Percentiles rank a stretch among this genome's conserved stretches.
phyloP scores from a whole-genome alignment of 1,140 invertebrate species.

The Orussus abietinus region DNA sequence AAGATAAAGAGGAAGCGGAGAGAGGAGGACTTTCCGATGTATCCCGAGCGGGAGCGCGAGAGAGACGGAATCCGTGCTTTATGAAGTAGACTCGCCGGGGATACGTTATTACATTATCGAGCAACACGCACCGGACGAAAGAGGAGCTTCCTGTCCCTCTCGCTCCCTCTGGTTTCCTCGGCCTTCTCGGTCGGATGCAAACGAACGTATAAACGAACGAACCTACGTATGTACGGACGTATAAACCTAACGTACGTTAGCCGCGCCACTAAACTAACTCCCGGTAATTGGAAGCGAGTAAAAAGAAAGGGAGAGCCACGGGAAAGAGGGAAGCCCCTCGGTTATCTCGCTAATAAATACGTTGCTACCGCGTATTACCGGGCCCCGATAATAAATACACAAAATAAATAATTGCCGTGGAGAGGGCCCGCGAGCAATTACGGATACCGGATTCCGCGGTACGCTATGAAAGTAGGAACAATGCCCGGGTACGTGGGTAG shows the following conservation, averaged over 20 bases:
- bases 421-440: not conserved
- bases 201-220: slow-evolving; percentile 8
- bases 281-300: slow-evolving; percentile 37
- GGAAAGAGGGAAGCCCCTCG: slow-evolving; percentile 26
- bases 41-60: slow-evolving; percentile 10
- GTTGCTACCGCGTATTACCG: slow-evolving; percentile 41
- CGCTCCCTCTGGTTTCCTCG: too few relatives aligned
- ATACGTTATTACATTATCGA: slow-evolving; percentile 49
- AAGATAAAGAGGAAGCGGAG: slow-evolving; percentile 33
- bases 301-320: slow-evolving; percentile 30
- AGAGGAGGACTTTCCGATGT: slow-evolving; percentile 10
- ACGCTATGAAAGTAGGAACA: too few relatives aligned
- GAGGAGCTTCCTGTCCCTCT: slow-evolving; percentile 22
- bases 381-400: slow-evolving; percentile 35
- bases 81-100: slow-evolving; percentile 41
- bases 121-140: slow-evolving; percentile 43
- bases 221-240: not conserved
- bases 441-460: slow-evolving; percentile 1
- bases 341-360: slow-evolving; percentile 47
- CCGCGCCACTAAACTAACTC: slow-evolving; percentile 27
- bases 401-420: slow-evolving; percentile 35
- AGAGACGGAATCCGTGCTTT: slow-evolving; percentile 32
- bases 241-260: slow-evolving; percentile 7
- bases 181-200: slow-evolving; percentile 14
- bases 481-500: too few relatives aligned